A percentile compares a stretch with the other conserved stretches of the same genome.
phyloP scores from a whole-genome alignment of 35 echinoderm and acorn worm species.

The Lytechinus variegatus region DNA sequence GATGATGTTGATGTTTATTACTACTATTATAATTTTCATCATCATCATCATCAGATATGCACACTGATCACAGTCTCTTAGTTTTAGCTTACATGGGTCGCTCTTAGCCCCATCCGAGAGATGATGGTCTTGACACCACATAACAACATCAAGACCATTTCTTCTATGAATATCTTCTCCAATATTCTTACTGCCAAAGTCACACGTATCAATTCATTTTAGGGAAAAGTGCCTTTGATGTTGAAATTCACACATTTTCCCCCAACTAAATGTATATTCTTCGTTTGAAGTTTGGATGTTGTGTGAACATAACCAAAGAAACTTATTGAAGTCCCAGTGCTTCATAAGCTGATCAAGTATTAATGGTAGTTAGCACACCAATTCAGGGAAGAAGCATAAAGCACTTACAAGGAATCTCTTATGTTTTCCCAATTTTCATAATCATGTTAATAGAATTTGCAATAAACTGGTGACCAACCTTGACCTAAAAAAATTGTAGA shows the following conservation, averaged over 20 bases:
- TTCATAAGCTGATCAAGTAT: background rate
- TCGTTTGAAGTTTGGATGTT: background rate
- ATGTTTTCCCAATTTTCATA: no score
- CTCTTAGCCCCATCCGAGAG: background rate
- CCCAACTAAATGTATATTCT: background rate
- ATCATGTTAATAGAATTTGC: no score
- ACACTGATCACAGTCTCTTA: background rate
- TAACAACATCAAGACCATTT: background rate
- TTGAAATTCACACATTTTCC: background rate
- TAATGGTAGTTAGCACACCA: background rate
- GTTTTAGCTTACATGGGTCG: background rate
- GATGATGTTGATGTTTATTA: no score
- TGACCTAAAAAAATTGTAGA: no score
- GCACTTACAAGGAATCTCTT: background rate
- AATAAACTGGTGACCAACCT: no score
- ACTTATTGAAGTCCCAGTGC: background rate
- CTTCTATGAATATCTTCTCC: background rate
- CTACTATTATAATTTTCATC: no score
- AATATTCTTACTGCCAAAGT: background rate
- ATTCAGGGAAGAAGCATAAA: background rate
- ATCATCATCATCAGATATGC: no score
- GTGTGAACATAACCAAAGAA: background rate
- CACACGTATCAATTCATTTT: background rate
- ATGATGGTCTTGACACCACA: background rate
- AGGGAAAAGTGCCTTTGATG: background rate